These are phyloP conservation scores for Molossus molossus DNA, from an alignment of 2,797 vertebrate species.

Conservation along the genomic window DNA sequence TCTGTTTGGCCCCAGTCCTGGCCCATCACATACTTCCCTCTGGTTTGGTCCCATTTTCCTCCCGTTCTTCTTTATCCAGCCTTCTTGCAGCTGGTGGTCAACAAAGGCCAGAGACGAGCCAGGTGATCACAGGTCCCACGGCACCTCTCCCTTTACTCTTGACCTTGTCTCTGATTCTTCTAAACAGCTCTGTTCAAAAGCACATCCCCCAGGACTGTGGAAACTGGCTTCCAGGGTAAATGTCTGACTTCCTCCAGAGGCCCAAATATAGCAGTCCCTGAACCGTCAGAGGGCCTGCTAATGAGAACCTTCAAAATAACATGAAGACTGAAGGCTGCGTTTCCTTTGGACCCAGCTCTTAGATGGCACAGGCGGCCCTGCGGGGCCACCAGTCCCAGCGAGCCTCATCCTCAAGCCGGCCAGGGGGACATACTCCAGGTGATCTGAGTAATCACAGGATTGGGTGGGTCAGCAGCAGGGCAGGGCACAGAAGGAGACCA, in stretches of 20 bases:
- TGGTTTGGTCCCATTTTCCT: background rate
- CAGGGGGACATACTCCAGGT: no score
- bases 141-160: background rate
- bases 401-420: background rate
- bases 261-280: background rate
- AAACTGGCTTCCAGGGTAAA: background rate
- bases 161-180: background rate
- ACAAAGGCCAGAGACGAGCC: background rate
- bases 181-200: background rate
- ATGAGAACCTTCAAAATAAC: background rate
- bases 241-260: background rate
- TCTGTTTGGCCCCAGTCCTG: background rate
- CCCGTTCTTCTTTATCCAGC: background rate
- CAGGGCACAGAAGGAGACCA: no score
- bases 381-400: background rate
- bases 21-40: fast-evolving
- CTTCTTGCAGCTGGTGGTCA: background rate
- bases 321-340: background rate
- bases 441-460: background rate
- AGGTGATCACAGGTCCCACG: fast-evolving
- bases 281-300: background rate
- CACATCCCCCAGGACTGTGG: background rate
- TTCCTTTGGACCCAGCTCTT: background rate
- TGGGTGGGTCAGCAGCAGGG: background rate
- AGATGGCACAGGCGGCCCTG: background rate